Conservation (phyloP, 2,113 vertebrate species). For the Perca flavescens region DNA sequence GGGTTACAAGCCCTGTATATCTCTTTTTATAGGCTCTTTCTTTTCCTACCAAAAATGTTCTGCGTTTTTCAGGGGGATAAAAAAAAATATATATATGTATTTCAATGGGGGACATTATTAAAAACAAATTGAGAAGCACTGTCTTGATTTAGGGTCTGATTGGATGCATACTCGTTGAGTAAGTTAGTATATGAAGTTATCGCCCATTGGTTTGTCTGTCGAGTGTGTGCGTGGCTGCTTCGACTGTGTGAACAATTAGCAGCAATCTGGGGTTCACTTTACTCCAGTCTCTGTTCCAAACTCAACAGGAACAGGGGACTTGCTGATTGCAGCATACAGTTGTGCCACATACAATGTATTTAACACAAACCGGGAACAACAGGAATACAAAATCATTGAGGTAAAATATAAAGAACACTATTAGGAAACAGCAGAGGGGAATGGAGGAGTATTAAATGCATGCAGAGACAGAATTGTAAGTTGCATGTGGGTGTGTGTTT, state of each 20-base stretch:
- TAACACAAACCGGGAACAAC: background rate
- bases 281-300: background rate
- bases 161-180: background rate
- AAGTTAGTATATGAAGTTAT: background rate
- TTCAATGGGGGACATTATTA: no score
- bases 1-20: no score
- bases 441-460: background rate
- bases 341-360: background rate
- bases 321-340: background rate
- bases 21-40: no score
- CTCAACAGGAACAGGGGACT: background rate
- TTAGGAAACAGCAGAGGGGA: background rate
- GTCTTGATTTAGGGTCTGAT: background rate
- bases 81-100: no score
- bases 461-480: background rate
- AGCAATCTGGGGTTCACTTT: background rate
- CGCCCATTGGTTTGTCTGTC: background rate
- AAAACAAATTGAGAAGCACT: no score
- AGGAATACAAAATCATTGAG: background rate
- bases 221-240: background rate
- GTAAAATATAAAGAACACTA: background rate
- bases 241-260: background rate
- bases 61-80: no score
- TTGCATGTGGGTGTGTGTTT: conserved; percentile 4
- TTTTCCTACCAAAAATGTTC: no score